Conservation (phyloP, 2,888 invertebrate species). For the Andrena trimmerana region DNA sequence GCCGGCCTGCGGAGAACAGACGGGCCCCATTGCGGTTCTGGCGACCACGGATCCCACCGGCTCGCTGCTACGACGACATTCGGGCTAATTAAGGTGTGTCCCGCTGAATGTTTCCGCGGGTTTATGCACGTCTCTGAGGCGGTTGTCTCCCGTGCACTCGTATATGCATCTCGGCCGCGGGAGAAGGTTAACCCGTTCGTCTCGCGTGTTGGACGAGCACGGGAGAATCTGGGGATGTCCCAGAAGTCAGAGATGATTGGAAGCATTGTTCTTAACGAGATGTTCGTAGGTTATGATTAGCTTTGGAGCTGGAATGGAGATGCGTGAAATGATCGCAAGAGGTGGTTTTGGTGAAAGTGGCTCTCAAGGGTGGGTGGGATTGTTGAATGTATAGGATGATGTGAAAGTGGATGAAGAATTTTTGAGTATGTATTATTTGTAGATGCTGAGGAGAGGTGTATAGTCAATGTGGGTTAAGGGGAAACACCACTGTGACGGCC, state of each 20-base stretch:
- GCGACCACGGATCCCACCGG: background rate
- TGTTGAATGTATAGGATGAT: too few relatives aligned
- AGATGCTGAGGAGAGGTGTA: too few relatives aligned
- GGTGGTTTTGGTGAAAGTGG: too few relatives aligned
- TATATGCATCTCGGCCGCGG: background rate
- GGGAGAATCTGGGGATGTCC: background rate
- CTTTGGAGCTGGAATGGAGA: background rate
- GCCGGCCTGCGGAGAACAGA: background rate
- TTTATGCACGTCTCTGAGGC: constrained; percentile 17
- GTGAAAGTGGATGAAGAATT: too few relatives aligned
- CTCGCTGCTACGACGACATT: background rate
- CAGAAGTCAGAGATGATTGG: background rate
- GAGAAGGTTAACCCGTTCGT: constrained; percentile 33
- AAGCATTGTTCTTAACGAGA: background rate
- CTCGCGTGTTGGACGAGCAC: constrained; percentile 18
- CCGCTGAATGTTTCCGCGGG: constrained; percentile 27
- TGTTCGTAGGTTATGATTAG: background rate
- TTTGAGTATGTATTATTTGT: too few relatives aligned
- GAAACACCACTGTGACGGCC: too few relatives aligned
- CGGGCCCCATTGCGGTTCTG: background rate
- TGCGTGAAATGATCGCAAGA: too few relatives aligned
- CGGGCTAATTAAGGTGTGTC: constrained; percentile 37
- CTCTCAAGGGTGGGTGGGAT: too few relatives aligned
- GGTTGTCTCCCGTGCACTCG: constrained; percentile 11
- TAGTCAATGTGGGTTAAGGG: too few relatives aligned